phyloP scores from a whole-genome alignment of 2,113 vertebrate species.

The Gulo gulo region DNA sequence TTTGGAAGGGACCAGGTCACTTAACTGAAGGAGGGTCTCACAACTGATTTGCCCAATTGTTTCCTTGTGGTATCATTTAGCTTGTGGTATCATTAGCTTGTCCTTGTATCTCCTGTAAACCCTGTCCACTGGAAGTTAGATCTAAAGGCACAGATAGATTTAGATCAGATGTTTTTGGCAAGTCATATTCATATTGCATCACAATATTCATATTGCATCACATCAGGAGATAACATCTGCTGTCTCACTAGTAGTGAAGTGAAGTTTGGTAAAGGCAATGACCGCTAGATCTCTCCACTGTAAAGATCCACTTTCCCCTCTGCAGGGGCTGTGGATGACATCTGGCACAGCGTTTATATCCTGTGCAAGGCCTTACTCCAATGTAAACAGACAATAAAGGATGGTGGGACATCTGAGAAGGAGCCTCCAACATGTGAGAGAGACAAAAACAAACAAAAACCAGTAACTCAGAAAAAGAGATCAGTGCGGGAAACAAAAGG shows the following conservation, averaged over 20 bases:
- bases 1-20: background rate
- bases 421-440: background rate
- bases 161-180: background rate
- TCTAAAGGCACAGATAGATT: background rate
- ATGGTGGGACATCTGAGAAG: background rate
- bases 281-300: background rate
- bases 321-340: too few relatives aligned
- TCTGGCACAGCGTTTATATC: background rate
- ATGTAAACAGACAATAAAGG: background rate
- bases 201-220: background rate
- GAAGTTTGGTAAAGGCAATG: background rate
- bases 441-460: background rate
- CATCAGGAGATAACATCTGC: background rate
- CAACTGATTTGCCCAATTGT: background rate
- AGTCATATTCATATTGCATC: background rate
- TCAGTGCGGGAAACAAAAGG: background rate
- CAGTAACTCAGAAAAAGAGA: background rate
- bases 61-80: background rate
- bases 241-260: background rate
- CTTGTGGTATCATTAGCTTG: background rate
- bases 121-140: background rate
- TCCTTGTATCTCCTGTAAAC: background rate
- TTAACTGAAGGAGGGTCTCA: background rate
- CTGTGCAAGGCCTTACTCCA: background rate
- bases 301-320: background rate